Percentiles rank a stretch among this genome's conserved stretches.
Evolutionary conservation across 2,113 vertebrate genomes (phyloP).

Genomic region (Chaetodon trifascialis): DNA sequence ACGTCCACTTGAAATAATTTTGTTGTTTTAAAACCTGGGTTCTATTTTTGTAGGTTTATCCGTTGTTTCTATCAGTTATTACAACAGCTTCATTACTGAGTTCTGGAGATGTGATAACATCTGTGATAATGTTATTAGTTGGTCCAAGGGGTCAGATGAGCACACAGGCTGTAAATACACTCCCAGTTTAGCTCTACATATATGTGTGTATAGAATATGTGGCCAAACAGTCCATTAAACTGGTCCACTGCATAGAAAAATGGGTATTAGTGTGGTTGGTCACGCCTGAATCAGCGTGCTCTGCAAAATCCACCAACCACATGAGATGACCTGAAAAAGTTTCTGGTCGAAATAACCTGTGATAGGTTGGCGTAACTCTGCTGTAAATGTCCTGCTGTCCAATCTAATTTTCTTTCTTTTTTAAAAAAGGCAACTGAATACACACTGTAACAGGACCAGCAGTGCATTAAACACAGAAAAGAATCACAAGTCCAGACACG

Average conservation of each 20-base stretch:
- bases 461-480: not conserved
- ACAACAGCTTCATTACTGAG: not conserved
- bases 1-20: slow-evolving; percentile 16
- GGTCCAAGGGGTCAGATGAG: not conserved
- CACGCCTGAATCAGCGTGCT: no score
- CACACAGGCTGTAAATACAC: not conserved
- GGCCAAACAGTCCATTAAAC: not conserved
- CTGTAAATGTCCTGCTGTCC: not conserved
- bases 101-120: slow-evolving; percentile 1
- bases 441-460: not conserved
- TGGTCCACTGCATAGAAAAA: not conserved
- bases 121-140: not conserved
- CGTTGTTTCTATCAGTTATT: not conserved
- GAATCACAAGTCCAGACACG: not conserved
- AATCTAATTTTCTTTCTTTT: not conserved
- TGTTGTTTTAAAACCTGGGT: slow-evolving; percentile 5
- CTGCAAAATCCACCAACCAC: no score
- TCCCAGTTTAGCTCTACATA: not conserved
- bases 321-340: no score
- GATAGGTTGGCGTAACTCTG: no score
- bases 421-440: not conserved
- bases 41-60: slow-evolving; percentile 19
- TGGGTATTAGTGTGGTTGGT: no score
- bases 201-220: no score
- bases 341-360: no score